Evolutionary conservation across 2,888 invertebrate genomes (phyloP), one percentile per base, ranked within the genome.

Genomic region (Cabera pusaria): DNA sequence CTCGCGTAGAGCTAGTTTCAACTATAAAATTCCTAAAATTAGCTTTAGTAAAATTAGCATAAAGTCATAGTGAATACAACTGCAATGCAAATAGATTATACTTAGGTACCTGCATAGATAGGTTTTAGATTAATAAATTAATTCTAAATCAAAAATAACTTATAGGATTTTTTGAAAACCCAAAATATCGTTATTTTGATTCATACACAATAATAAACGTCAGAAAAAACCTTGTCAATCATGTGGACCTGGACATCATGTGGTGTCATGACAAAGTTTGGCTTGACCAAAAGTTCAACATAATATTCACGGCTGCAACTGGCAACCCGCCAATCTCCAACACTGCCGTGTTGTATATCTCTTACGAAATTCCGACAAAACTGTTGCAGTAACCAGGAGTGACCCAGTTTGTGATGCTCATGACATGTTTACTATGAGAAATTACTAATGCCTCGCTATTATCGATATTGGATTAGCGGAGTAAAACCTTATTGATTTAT

Each of bases 341-440:
- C 62, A 56, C 64, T 66, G 61, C 61, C 69, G 78, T 76, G 80
- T 81, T 79, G 78, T 79, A 72, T 82, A 76, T 40, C 19, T 44
- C 35, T 87, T 85, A 83, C 83, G 84, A 85, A 84, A 86, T 86
- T 83, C 74, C 76, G 72, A 71, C 83, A 81, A 85, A 84, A 78
- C 77, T 73, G 81, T 80, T 85, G 81, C 85, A 79, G 40, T 41
- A 42, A 46, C 75, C 75, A 59, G 53, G 63, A 61, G 56, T 77
- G 86, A 75, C 86, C 87, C 71, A 72, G 72, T 80, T 87, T 53
- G 49, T 27, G 48, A 43, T 52, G 48, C 50, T 53, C 56, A 59
- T 59, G 55, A 58, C 59, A 56, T 63, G 64, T 52, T 52, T 48
- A 48, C 45, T 49, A 45, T 47, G 35, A 44, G 28, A 43, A 39